Evolutionary conservation across 2,113 vertebrate genomes (phyloP), one percentile per base, ranked within the genome.

Genomic region (Polypterus senegalus): DNA sequence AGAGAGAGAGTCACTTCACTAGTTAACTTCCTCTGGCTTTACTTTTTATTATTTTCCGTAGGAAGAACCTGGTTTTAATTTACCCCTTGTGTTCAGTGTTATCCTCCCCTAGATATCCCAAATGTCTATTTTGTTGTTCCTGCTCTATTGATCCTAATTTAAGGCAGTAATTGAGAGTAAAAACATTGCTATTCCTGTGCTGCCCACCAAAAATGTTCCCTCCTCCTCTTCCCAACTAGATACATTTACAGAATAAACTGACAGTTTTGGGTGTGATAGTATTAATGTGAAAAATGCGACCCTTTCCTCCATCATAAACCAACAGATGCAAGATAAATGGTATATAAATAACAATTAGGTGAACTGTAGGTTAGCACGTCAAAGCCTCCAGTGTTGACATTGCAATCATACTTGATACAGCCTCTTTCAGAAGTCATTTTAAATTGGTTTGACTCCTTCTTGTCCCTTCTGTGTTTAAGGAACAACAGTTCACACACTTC

Each of bases 101-200:
- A 82, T 78, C 77, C 75, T 7, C 54, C 47, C 52, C 53, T 27
- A 56, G 68, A 71, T 69, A 78, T 70, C 70, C 47, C 51, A 54
- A 60, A 57, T 58, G 59, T 44, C 46, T 49, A 63, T 75, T 65
- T 71, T 77, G 74, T 72, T 88, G 76, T 81, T 82, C 70, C 71
- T 77, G 73, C 71, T 73, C 72, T 84, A 84, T 86, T 85, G 88
- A 88, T 89, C 83, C 79, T 83, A 75, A 87, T 86, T 86, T 80
- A 79, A 80, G 80, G 72, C 74, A 83, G 73, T 79, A 83, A 85
- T 80, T 84, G 84, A 85, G 83, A 89, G 81, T 78, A 79, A 86
- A 88, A 87, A 81, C 83, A 84, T 82, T 83, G 76, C 79, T 88
- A 72, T 84, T 76, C 71, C 58, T 76, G 64, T 69, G 69, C 27